Conservation (phyloP, 2,113 vertebrate genomes). For the Pedionomus torquatus region DNA sequence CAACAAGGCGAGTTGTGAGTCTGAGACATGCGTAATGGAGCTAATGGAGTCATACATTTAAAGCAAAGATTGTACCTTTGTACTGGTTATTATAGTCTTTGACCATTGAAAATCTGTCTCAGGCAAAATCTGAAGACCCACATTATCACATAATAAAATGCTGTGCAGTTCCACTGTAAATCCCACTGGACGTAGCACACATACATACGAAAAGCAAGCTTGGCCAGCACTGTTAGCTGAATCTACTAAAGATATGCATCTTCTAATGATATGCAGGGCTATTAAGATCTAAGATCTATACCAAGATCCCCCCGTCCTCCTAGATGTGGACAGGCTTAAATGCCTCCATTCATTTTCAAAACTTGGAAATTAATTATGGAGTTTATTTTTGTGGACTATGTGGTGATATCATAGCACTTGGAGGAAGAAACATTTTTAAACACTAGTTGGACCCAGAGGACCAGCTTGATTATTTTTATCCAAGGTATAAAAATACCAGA, state of each 20-base stretch:
- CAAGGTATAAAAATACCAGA: slow-evolving; percentile 56
- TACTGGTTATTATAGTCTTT: neutral
- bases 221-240: neutral
- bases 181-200: neutral
- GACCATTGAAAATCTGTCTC: neutral
- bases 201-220: neutral
- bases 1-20: neutral
- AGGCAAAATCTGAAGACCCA: neutral
- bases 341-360: neutral
- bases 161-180: neutral
- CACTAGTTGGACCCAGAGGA: neutral
- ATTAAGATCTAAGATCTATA: neutral
- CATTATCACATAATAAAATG: slow-evolving; percentile 13
- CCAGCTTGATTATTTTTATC: slow-evolving; percentile 55
- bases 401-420: neutral
- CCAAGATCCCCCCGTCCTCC: neutral
- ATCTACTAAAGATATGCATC: neutral
- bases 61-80: neutral
- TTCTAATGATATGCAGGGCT: neutral
- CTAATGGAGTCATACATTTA: neutral
- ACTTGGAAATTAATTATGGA: neutral
- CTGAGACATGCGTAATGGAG: neutral
- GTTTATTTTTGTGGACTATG: neutral
- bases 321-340: neutral
- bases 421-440: neutral